Conservation (phyloP, 2,113 vertebrate species). For the Gobio gobio region DNA sequence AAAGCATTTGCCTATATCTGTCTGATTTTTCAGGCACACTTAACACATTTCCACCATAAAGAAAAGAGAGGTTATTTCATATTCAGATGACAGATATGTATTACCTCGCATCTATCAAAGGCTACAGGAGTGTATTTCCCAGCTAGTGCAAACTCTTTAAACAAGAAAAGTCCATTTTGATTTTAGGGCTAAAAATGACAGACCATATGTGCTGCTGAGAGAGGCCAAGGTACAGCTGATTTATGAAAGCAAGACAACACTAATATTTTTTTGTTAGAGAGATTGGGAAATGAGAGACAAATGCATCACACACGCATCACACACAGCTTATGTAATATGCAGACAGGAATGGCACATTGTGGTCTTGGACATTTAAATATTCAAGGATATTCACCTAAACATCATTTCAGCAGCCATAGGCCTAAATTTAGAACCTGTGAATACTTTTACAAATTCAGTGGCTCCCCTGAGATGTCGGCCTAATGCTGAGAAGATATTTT, state of each 20-base stretch:
- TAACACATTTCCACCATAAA: not conserved
- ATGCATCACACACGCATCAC: not conserved
- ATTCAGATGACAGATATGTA: conserved; percentile 14
- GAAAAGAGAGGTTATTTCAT: not conserved
- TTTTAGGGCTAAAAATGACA: conserved; percentile 62
- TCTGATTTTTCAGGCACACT: not conserved
- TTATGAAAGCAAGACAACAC: conserved; percentile 60
- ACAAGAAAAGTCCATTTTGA: conserved; percentile 78
- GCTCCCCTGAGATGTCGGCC: not conserved
- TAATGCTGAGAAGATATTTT: conserved; percentile 9
- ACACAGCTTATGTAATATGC: conserved; percentile 42
- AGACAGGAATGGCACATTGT: conserved; percentile 21
- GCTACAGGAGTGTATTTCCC: conserved; percentile 23
- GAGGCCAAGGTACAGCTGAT: conserved; percentile 60
- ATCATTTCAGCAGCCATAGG: conserved; percentile 9
- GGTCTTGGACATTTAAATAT: conserved; percentile 43
- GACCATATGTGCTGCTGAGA: conserved; percentile 55
- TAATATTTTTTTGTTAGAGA: conserved; percentile 33
- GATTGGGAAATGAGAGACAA: conserved; percentile 8
- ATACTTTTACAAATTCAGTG: conserved; percentile 40
- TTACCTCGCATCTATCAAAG: conserved; percentile 41
- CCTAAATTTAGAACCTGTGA: conserved; percentile 21
- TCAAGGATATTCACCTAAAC: conserved; percentile 37
- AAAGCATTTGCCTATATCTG: conserved; percentile 20
- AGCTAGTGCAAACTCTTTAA: conserved; percentile 55